These are phyloP conservation scores for Calliphora vomitoria DNA, from an alignment of 2,888 invertebrate species.

Conservation along the genomic window DNA sequence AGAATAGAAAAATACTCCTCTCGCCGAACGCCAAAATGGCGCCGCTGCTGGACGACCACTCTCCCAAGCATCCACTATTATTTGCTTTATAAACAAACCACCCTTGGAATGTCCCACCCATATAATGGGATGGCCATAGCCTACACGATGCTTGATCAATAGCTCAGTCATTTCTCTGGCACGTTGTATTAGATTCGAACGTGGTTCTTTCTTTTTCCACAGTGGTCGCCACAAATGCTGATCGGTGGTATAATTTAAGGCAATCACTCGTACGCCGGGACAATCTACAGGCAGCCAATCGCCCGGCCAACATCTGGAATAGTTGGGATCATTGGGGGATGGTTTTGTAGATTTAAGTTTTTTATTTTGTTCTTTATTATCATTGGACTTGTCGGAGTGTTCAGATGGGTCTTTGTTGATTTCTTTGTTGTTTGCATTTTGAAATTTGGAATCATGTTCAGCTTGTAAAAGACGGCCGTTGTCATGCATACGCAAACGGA, in stretches of 20 bases:
- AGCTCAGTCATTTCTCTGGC: slow-evolving; percentile 90
- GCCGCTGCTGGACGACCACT: slow-evolving; percentile 84
- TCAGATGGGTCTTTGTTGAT: slow-evolving; percentile 10
- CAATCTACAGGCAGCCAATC: slow-evolving; percentile 94
- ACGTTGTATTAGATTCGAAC: slow-evolving; percentile 88
- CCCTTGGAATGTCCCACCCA: slow-evolving; percentile 95
- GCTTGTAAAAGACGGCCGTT: slow-evolving; percentile 78
- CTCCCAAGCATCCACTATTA: slow-evolving; percentile 88
- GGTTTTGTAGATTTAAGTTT: slow-evolving; percentile 62
- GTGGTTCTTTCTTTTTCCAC: slow-evolving; percentile 89
- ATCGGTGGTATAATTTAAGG: slow-evolving; percentile 93
- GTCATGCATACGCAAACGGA: slow-evolving; percentile 82
- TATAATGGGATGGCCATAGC: slow-evolving; percentile 91
- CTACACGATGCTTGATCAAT: slow-evolving; percentile 88
- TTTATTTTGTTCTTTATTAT: slow-evolving; percentile 24
- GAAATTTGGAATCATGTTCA: slow-evolving; percentile 78
- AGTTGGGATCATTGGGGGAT: slow-evolving; percentile 83
- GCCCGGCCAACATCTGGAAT: slow-evolving; percentile 91
- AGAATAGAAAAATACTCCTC: slow-evolving; percentile 92
- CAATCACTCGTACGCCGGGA: slow-evolving; percentile 91
- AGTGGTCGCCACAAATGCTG: slow-evolving; percentile 91
- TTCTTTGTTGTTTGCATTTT: slow-evolving; percentile 59
- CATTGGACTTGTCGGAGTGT: slow-evolving; percentile 4
- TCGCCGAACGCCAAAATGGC: slow-evolving; percentile 86
- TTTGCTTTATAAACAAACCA: slow-evolving; percentile 93